These are phyloP conservation scores for Colossoma macropomum DNA, from an alignment of 2,113 vertebrate species.

Conservation along the genomic window DNA sequence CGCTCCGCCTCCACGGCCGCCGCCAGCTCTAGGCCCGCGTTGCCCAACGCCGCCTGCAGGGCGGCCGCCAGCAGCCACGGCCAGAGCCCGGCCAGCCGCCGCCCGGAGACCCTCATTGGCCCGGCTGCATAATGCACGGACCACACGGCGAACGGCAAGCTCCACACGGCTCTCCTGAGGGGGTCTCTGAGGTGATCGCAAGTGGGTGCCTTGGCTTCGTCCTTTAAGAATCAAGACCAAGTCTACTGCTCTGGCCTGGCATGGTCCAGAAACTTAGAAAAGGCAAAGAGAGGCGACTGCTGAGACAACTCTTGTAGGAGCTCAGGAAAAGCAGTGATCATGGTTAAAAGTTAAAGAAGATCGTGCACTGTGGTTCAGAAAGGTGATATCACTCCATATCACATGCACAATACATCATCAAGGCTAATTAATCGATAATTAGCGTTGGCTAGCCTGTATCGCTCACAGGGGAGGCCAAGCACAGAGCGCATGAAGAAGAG, in stretches of 20 bases:
- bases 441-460: constrained; percentile 67
- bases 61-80: constrained; percentile 95
- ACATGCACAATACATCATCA: background rate
- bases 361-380: background rate
- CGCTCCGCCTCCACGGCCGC: constrained; percentile 84
- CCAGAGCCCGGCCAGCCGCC: constrained; percentile 95
- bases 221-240: background rate
- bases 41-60: constrained; percentile 88
- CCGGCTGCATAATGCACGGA: constrained; percentile 91
- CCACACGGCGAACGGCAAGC: background rate
- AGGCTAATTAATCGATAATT: background rate
- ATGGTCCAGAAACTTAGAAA: background rate
- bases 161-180: background rate
- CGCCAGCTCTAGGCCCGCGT: constrained; percentile 80
- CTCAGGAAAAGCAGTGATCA: constrained; percentile 14
- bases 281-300: background rate
- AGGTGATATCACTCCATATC: background rate
- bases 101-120: constrained; percentile 94
- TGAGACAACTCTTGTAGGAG: background rate
- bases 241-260: background rate
- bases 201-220: background rate
- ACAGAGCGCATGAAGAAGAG: constrained; percentile 39
- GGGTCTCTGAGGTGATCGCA: background rate
- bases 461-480: constrained; percentile 52
- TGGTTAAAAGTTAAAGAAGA: background rate